Evolutionary conservation across 1,140 invertebrate genomes (phyloP), one percentile per base, ranked within the genome.

Genomic region (Drosophila guanche): DNA sequence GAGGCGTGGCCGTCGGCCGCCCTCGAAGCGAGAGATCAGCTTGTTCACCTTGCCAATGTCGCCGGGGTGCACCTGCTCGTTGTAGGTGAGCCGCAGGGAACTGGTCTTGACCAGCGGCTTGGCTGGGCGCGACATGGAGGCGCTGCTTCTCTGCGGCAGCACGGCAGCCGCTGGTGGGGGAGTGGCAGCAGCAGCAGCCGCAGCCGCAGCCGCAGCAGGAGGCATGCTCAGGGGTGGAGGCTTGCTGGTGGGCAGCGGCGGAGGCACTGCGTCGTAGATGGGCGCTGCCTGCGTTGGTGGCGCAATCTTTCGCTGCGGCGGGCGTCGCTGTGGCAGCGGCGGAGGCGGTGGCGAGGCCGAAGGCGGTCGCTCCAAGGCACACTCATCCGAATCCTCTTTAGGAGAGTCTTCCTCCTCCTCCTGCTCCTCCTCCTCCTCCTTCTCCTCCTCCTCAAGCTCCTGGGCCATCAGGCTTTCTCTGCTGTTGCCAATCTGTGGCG

Each of bases 21-120:
- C 76, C 53, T 81, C 90, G 23, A 90, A 90, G 8, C 84, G 81
- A 4, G 89, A 79, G 23, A 91, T 91, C 20, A 90, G 53, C 69
- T 90, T 90, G 23, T 90, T 91, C 4, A 91, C 90, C 52, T 91
- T 91, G 40, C 90, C 90, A 6, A 90, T 55, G 43, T 91, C 86
- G 5, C 50, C 59, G 0, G 86, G 86, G 45, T 71, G 78, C 47
- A 91, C 75, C 46, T 90, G 86, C 33, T 91, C 90, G 20, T 72
- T 86, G 73, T 90, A 91, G 55, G 86, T 84, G 43, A 90, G 66
- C 20, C 90, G 72, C 48, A 91, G 55, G 10, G 89, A 90, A 20
- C 83, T 75, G 41, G 89, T 90, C 52, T 91, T 91, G 0, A 91
- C 90, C 59, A 91, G 47, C 16, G 90, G 90, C 53, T 86, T 89